Conservation (phyloP, 1,140 invertebrate genomes). For the Dendrolimus punctatus region DNA sequence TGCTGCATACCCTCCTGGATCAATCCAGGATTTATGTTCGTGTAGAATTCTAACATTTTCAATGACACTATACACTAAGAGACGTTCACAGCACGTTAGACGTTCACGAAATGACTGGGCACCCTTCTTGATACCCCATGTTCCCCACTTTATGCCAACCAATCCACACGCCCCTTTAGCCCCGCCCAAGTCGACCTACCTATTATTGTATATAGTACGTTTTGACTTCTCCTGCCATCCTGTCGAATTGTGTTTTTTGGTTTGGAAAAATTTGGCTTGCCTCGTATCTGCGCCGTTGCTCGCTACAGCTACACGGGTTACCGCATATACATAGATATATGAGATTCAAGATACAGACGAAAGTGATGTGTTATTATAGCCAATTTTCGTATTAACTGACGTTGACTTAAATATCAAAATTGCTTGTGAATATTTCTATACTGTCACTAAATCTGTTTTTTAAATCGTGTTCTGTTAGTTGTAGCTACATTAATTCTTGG, state of each 20-base stretch:
- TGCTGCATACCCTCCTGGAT: constrained; percentile 69
- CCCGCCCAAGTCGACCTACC: constrained; percentile 53
- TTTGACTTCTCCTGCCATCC: constrained; percentile 44
- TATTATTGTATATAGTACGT: constrained; percentile 52
- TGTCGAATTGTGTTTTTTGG: constrained; percentile 51
- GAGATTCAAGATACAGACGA: too few species aligned
- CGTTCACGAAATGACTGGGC: constrained; percentile 35
- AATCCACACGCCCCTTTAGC: constrained; percentile 30
- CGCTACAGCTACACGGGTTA: too few species aligned
- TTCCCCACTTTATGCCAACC: constrained; percentile 32
- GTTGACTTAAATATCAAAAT: too few species aligned
- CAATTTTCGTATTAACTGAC: too few species aligned
- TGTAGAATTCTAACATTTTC: constrained; percentile 66
- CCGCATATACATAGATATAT: too few species aligned
- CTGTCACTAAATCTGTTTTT: too few species aligned
- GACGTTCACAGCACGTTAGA: constrained; percentile 27
- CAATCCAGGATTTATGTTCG: constrained; percentile 65
- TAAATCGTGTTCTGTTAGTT: too few species aligned
- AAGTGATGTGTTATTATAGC: too few species aligned
- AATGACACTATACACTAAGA: constrained; percentile 26
- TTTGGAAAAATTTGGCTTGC: constrained; percentile 27
- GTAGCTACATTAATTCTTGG: too few species aligned
- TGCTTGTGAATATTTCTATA: too few species aligned
- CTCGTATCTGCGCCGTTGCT: too few species aligned
- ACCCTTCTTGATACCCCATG: constrained; percentile 19